phyloP scores from a whole-genome alignment of 2,888 invertebrate genomes.

The Nezara viridula region DNA sequence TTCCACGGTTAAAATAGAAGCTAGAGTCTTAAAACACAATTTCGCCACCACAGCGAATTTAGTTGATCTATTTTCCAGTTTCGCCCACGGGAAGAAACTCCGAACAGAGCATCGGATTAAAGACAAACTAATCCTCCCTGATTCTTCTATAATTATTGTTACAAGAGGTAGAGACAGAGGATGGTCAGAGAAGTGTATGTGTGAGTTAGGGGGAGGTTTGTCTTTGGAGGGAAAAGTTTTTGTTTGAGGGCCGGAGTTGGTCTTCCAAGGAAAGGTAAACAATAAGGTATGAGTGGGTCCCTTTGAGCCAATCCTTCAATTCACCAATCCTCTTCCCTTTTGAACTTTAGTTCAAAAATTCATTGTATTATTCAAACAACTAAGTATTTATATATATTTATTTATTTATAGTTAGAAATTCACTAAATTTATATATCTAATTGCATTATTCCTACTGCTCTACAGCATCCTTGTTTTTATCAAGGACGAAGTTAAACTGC shows the following conservation, averaged over 20 bases:
- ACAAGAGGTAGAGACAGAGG: neutral
- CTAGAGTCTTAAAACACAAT: neutral
- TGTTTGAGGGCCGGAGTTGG: slow-evolving; percentile 33
- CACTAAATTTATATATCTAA: neutral
- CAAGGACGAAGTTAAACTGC: neutral
- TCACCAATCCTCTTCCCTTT: neutral
- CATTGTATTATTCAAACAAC: neutral
- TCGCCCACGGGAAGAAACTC: neutral
- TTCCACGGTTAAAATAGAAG: neutral
- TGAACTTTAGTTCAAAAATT: neutral
- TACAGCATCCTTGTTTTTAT: neutral
- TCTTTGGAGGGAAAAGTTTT: slow-evolving; percentile 37
- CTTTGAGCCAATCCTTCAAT: neutral
- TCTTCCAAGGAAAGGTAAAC: neutral
- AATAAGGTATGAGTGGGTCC: slow-evolving; percentile 1
- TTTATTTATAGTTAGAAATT: neutral
- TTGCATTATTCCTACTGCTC: neutral
- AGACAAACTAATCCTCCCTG: slow-evolving; percentile 17
- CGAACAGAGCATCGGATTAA: neutral
- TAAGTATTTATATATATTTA: too few species aligned
- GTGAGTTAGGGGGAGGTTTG: slow-evolving; percentile 24
- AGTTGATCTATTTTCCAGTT: neutral
- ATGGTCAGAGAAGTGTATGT: slow-evolving; percentile 9
- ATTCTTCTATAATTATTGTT: slow-evolving; percentile 39
- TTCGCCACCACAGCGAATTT: neutral